A percentile compares a stretch with the other conserved stretches of the same genome.
These are phyloP conservation scores for Lepisosteus osseus DNA, from an alignment of 2,113 vertebrate species.

Conservation along the genomic window DNA sequence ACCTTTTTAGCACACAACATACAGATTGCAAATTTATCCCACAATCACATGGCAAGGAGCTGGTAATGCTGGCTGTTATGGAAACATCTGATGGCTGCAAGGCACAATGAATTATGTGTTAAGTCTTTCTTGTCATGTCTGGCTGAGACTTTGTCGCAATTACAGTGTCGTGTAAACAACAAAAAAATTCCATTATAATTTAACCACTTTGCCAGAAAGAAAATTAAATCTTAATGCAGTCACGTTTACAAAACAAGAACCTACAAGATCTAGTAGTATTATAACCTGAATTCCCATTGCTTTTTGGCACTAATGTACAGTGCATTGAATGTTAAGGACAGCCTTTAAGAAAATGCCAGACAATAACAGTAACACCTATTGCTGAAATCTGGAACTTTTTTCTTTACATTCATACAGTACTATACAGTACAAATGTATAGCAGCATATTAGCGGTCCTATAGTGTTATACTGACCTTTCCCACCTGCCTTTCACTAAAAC, in stretches of 20 bases:
- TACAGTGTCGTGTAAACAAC: no score
- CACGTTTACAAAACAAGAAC: conserved; percentile 1
- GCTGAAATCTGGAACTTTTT: conserved; percentile 47
- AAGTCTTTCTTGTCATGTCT: neutral
- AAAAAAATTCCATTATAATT: no score
- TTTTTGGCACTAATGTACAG: conserved; percentile 31
- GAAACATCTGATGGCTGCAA: conserved; percentile 4
- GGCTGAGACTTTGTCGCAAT: no score
- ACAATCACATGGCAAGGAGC: conserved; percentile 20
- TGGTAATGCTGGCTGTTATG: conserved; percentile 9
- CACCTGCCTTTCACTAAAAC: conserved; percentile 66
- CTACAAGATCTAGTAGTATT: no score
- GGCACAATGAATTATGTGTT: conserved; percentile 14
- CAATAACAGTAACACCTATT: conserved; percentile 47
- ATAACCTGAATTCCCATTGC: conserved; percentile 22
- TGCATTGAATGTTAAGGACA: conserved; percentile 35
- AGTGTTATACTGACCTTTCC: neutral
- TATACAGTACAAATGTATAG: conserved; percentile 7
- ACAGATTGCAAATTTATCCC: conserved; percentile 14
- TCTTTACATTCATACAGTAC: conserved; percentile 13
- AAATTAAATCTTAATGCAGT: no score
- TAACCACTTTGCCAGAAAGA: no score
- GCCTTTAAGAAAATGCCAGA: conserved; percentile 26
- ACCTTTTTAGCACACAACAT: conserved; percentile 15
- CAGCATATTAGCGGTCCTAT: conserved; percentile 30